Percentiles rank a stretch among this genome's conserved stretches.
Evolutionary conservation across 2,797 vertebrate species (phyloP).

Genomic region (Hypotaenidia okinawae): DNA sequence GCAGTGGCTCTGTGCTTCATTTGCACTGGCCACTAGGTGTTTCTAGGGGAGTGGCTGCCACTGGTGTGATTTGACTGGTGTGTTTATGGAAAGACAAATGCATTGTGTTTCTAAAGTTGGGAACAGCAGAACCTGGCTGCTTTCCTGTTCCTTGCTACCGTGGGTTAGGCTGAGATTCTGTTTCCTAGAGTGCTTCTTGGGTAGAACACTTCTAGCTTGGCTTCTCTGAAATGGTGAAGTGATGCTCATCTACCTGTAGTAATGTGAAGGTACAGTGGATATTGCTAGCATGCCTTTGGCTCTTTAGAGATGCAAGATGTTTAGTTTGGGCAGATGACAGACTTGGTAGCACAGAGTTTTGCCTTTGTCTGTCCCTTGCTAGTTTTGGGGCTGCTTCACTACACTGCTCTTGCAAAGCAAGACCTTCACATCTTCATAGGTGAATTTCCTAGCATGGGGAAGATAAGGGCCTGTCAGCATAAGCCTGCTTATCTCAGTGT

Average conservation of each 20-base stretch:
- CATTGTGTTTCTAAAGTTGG: not conserved
- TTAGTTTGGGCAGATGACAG: not conserved
- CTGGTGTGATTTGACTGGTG: no score
- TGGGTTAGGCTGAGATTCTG: not conserved
- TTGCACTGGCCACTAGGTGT: not conserved
- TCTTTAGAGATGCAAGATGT: not conserved
- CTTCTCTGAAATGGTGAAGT: not conserved
- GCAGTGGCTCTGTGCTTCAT: not conserved
- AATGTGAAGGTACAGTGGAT: no score
- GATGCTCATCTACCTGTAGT: not conserved
- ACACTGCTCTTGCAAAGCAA: not conserved
- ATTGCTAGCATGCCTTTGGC: not conserved
- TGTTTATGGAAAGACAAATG: not conserved
- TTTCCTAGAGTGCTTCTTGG: not conserved
- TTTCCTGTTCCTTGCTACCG: not conserved
- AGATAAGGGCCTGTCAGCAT: rapidly evolving
- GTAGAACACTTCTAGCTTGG: not conserved
- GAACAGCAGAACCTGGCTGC: not conserved
- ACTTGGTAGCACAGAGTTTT: not conserved
- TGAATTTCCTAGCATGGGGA: not conserved
- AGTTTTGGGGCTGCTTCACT: not conserved
- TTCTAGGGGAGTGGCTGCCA: not conserved
- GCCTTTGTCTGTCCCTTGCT: not conserved
- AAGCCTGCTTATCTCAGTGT: not conserved
- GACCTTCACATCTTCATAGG: not conserved